These are phyloP conservation scores for Neolamprologus modestus DNA, from an alignment of 2,113 vertebrate genomes.

Conservation along the genomic window DNA sequence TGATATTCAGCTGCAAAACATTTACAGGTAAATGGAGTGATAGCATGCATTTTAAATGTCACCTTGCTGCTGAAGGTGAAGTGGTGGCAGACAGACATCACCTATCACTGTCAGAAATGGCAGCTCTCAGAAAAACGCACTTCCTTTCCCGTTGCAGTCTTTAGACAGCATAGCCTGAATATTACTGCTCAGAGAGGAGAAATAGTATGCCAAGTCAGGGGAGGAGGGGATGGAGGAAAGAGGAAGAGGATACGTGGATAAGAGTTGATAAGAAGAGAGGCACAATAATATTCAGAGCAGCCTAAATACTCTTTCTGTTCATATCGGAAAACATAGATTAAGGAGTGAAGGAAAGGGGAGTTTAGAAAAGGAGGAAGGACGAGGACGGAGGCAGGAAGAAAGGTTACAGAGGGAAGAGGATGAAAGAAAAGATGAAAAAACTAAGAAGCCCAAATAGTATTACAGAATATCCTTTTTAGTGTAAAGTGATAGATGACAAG, in stretches of 20 bases:
- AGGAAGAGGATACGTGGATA: conserved; percentile 2
- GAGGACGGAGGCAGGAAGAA: not conserved
- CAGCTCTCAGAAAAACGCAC: conserved; percentile 57
- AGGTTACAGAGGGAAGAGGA: not conserved
- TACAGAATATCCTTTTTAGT: not conserved
- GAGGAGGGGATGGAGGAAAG: not conserved
- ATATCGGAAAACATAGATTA: not conserved
- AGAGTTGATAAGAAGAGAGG: conserved; percentile 21
- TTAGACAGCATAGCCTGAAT: conserved; percentile 10
- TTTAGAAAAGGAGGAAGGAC: not conserved
- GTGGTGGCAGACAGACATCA: conserved; percentile 54
- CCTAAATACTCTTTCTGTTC: not conserved
- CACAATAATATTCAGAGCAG: conserved; percentile 16
- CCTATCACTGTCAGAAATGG: conserved; percentile 64
- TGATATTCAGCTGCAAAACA: conserved; percentile 46
- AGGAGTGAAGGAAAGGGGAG: not conserved
- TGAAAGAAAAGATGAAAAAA: not conserved
- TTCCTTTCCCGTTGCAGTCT: conserved; percentile 13
- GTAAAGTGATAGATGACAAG: not conserved
- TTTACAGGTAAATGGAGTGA: conserved; percentile 45
- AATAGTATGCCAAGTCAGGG: not conserved
- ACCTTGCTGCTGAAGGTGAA: conserved; percentile 65
- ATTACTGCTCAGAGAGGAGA: conserved; percentile 19
- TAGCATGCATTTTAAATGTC: conserved; percentile 62
- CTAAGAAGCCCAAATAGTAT: not conserved